A percentile compares a stretch with the other conserved stretches of the same genome.
Conservation (phyloP, 2,888 invertebrate species). For the Conomelus anceps region DNA sequence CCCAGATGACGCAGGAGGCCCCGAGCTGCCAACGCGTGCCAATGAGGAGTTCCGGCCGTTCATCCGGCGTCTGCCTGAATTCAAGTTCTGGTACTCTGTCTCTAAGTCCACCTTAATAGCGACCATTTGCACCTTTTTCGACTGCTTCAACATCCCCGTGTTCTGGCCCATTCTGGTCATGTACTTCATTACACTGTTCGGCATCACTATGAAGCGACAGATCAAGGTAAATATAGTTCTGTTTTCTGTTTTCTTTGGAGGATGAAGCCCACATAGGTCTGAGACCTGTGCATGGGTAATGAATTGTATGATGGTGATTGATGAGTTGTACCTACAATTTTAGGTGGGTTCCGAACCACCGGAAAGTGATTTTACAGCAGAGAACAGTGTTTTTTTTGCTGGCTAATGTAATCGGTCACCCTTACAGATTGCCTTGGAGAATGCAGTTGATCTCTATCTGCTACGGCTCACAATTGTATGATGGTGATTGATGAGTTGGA, state of each 20-base stretch:
- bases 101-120: conserved; percentile 89
- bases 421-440: too few species aligned
- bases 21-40: conserved; percentile 87
- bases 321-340: too few species aligned
- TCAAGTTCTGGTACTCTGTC: conserved; percentile 98
- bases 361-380: too few species aligned
- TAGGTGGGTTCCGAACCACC: too few species aligned
- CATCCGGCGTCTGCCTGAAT: conserved; percentile 83
- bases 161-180: conserved; percentile 99
- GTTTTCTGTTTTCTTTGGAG: too few species aligned
- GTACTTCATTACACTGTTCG: conserved; percentile 97
- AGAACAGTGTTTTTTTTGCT: too few species aligned
- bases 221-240: conserved; percentile 93
- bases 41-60: conserved; percentile 97
- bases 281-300: too few species aligned
- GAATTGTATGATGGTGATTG: too few species aligned
- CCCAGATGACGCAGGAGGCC: conserved; percentile 67
- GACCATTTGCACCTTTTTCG: conserved; percentile 89
- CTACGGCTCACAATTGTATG: conserved; percentile 3
- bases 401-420: too few species aligned
- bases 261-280: too few species aligned
- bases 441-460: background rate
- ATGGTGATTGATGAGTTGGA: too few species aligned
- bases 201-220: conserved; percentile 99
- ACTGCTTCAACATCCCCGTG: conserved; percentile 97